Evolutionary conservation across 2,888 invertebrate genomes (phyloP).

Genomic region (Piscicola geometra): DNA sequence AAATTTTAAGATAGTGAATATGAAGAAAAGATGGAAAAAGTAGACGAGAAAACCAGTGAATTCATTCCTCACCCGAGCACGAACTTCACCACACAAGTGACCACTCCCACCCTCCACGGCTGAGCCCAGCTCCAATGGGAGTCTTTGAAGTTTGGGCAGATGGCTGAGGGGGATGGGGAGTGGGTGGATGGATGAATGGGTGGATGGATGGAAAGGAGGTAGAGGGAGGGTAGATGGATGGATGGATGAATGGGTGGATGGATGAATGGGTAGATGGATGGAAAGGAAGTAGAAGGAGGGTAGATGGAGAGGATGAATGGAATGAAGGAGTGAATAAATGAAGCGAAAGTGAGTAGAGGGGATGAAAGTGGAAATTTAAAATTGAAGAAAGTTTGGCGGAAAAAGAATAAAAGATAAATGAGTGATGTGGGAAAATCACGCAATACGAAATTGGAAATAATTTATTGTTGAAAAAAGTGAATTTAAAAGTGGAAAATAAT

Average conservation of each 20-base stretch:
- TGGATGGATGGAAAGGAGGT: no score
- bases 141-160: constrained; percentile 37
- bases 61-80: constrained; percentile 40
- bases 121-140: constrained; percentile 44
- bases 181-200: background rate
- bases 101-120: constrained; percentile 43
- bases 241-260: background rate
- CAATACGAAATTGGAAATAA: background rate
- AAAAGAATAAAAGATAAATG: background rate
- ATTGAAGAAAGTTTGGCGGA: background rate
- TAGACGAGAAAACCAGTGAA: no score
- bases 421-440: background rate
- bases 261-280: no score
- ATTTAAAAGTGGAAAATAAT: background rate
- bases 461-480: background rate
- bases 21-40: no score
- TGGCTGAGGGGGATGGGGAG: constrained; percentile 27
- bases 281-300: no score
- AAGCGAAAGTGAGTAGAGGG: background rate
- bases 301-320: no score
- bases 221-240: background rate
- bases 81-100: constrained; percentile 39
- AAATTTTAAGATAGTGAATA: no score
- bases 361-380: background rate
- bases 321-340: background rate